Evolutionary conservation across 92 coral and sea anemone genomes (phyloP).

Genomic region (Phenganax marumi): DNA sequence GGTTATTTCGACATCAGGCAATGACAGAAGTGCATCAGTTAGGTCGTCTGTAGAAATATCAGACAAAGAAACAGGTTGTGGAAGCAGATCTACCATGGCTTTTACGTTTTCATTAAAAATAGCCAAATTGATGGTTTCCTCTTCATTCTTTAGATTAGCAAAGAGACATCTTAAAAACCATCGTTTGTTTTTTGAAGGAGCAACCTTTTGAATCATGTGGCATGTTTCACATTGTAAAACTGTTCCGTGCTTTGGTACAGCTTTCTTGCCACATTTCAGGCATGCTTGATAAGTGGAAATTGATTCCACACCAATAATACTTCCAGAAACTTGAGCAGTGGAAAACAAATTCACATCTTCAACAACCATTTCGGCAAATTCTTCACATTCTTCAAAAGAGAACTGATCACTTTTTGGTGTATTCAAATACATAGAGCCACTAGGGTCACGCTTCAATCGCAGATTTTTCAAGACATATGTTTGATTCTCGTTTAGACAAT

Average conservation of each 20-base stretch:
- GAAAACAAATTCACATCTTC: slow-evolving; percentile 6
- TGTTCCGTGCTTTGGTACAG: background rate
- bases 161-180: slow-evolving; percentile 26
- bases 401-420: slow-evolving; percentile 17
- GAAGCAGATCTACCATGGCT: background rate
- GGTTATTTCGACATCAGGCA: slow-evolving; percentile 10
- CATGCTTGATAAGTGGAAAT: slow-evolving; percentile 8
- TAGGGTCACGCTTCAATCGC: slow-evolving; percentile 11
- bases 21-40: background rate
- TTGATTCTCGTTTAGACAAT: background rate
- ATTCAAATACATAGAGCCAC: slow-evolving; percentile 17
- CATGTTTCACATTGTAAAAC: background rate
- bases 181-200: background rate
- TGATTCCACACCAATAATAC: slow-evolving; percentile 6
- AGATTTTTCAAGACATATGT: slow-evolving; percentile 25
- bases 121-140: slow-evolving; percentile 18
- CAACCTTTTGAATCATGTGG: slow-evolving; percentile 5
- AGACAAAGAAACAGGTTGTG: background rate
- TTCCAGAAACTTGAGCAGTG: background rate
- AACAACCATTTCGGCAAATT: slow-evolving; percentile 10
- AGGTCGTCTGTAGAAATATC: background rate
- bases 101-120: slow-evolving; percentile 12
- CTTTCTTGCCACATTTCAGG: slow-evolving; percentile 20
- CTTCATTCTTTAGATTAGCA: background rate
- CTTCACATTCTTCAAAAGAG: slow-evolving; percentile 1